Conservation (phyloP, 2,888 invertebrate species). For the Diaphora mendica region DNA sequence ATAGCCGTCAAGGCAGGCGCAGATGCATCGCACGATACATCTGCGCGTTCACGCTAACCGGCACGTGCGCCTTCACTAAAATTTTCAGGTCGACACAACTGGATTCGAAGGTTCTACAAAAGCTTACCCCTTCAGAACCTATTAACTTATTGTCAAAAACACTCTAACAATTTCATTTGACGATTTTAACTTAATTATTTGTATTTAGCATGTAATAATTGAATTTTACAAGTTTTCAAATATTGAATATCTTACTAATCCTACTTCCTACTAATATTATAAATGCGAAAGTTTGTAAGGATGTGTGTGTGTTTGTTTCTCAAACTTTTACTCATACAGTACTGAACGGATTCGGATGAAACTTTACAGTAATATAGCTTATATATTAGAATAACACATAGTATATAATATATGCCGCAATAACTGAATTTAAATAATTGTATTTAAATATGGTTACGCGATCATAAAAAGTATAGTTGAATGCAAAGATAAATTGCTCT, state of each 20-base stretch:
- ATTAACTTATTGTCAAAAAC: background rate
- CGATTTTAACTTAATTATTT: background rate
- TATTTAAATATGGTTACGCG: slow-evolving; percentile 35
- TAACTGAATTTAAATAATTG: slow-evolving; percentile 28
- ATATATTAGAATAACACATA: too few relatives aligned
- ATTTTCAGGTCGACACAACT: slow-evolving; percentile 62
- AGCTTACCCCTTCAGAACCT: background rate
- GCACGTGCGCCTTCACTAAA: slow-evolving; percentile 77
- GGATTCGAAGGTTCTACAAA: slow-evolving; percentile 24
- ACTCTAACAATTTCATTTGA: background rate
- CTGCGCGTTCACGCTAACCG: slow-evolving; percentile 79
- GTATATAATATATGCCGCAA: too few relatives aligned
- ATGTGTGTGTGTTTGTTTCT: too few relatives aligned
- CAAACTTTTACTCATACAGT: too few relatives aligned
- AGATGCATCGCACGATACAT: slow-evolving; percentile 65
- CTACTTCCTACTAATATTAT: too few relatives aligned
- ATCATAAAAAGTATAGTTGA: slow-evolving; percentile 34
- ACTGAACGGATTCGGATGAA: too few relatives aligned
- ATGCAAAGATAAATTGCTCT: slow-evolving; percentile 60
- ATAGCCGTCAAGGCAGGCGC: slow-evolving; percentile 78
- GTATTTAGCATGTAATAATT: background rate
- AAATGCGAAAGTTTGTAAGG: too few relatives aligned
- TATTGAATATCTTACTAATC: too few relatives aligned
- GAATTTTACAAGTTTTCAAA: background rate
- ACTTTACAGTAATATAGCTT: too few relatives aligned